Evolutionary conservation across 2,888 invertebrate genomes (phyloP), one percentile per base, ranked within the genome.

Genomic region (Gerris lacustris): DNA sequence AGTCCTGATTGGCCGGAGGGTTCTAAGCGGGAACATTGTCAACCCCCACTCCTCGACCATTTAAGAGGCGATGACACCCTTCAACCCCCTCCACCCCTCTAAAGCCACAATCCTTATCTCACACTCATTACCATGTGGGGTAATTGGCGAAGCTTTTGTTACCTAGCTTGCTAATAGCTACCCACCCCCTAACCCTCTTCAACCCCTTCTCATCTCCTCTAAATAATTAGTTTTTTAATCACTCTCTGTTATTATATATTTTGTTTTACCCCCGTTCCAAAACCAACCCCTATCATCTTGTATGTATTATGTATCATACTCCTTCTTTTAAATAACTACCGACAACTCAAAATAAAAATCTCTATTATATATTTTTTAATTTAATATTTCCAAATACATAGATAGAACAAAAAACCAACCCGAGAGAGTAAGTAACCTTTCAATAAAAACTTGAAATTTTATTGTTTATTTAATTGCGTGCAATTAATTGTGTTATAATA

Each of bases 21-120:
- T 31, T 55, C 55, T 11, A 2, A 9, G 15, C 55, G 55, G 55
- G 55, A 55, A 55, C 55, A 55, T 55, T 55, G 55, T 55, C 55
- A 55, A 11, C 15, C 15, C 15, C 55, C 55, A 9, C 55, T 15
- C 55, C 55, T 55, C 55, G 9, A 55, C 55, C 70, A 62, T 70
- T 73, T 71, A 73, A 74, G 72, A 74, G 73, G 73, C 72, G 73
- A 71, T 72, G 73, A 74, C 73, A 72, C 69, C 72, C 72, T 70
- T 69, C 69, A 70, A 72, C 70, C 62, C 69, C 73, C 67, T 70
- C 70, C 71, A 66, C 72, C 66, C n/a, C n/a, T 31, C 11, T 55
- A 15, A 55, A 55, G 55, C 55, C 55, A 55, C 69, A 69, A 69
- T 69, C 66, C 31, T 63, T 15, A 17, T 18, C 17, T 43, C 4